Conservation (phyloP, 2,797 vertebrate genomes). For the Arrhamphus sclerolepis region DNA sequence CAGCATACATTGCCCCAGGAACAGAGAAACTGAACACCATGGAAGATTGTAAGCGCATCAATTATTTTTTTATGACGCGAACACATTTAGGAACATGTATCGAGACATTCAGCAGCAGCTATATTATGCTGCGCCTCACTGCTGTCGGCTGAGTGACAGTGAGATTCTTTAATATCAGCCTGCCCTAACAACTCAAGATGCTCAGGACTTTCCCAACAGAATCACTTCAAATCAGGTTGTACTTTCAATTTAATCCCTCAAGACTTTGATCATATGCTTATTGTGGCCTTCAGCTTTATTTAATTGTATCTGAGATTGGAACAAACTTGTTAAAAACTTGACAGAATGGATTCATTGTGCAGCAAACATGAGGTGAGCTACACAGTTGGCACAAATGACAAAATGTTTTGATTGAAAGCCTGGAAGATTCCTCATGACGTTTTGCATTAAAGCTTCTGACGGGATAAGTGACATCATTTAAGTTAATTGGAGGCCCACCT, state of each 20-base stretch:
- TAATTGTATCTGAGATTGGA: background rate
- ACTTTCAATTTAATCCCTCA: constrained; percentile 26
- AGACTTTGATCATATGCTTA: constrained; percentile 15
- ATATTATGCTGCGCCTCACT: constrained; percentile 59
- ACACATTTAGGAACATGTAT: constrained; percentile 61
- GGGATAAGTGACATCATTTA: no score
- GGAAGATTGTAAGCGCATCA: constrained; percentile 51
- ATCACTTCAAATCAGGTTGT: constrained; percentile 19
- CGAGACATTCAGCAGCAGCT: constrained; percentile 64
- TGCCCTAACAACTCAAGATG: constrained; percentile 31
- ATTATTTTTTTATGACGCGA: constrained; percentile 69
- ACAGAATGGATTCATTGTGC: constrained; percentile 12
- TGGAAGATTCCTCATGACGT: no score
- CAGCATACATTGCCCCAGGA: constrained; percentile 32
- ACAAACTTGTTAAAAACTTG: constrained; percentile 1
- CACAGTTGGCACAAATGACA: no score
- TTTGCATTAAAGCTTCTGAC: no score
- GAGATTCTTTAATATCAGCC: constrained; percentile 52
- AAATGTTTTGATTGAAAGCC: no score
- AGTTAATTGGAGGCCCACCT: no score
- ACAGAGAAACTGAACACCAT: constrained; percentile 53
- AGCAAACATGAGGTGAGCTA: background rate
- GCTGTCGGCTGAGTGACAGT: constrained; percentile 39
- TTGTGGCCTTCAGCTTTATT: constrained; percentile 4
- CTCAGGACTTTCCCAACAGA: constrained; percentile 32